Percentiles rank a stretch among this genome's conserved stretches.
Conservation (phyloP, 2,113 vertebrate genomes). For the Poeciliopsis turrubarensis region DNA sequence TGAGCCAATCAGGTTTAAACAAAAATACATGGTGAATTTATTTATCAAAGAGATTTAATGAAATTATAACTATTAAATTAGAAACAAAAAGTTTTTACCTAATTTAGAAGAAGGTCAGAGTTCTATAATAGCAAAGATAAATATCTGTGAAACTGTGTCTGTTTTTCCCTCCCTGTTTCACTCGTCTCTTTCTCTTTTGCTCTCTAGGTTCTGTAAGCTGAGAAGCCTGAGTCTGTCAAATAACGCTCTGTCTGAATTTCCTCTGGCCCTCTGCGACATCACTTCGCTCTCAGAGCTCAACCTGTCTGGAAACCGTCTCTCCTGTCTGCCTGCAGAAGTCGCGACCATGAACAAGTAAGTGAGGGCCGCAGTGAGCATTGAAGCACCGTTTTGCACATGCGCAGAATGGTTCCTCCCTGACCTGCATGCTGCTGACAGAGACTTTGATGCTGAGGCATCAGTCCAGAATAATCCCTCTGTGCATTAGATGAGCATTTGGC, state of each 20-base stretch:
- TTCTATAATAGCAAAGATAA: conserved; percentile 24
- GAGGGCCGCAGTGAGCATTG: neutral
- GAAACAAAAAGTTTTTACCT: neutral
- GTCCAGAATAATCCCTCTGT: conserved; percentile 42
- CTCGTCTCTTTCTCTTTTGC: neutral
- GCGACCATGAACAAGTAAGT: conserved; percentile 90
- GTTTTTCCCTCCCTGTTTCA: conserved; percentile 1
- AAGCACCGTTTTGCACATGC: neutral
- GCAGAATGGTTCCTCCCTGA: conserved; percentile 23
- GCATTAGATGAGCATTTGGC: conserved; percentile 49
- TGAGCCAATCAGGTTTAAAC: neutral
- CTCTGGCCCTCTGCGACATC: conserved; percentile 88
- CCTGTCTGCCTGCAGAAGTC: conserved; percentile 81
- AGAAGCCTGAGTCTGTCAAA: conserved; percentile 96
- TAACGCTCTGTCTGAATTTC: conserved; percentile 91
- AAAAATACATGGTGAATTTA: neutral
- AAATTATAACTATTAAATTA: conserved; percentile 10
- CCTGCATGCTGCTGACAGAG: conserved; percentile 25
- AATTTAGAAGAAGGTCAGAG: conserved; percentile 1
- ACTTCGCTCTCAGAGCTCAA: conserved; percentile 91
- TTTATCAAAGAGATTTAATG: conserved; percentile 28
- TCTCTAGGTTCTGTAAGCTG: conserved; percentile 90
- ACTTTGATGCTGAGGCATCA: conserved; percentile 27
- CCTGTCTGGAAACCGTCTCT: conserved; percentile 90
- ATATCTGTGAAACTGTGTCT: conserved; percentile 10